Conservation (phyloP, 2,888 invertebrate species). For the Synanthedon formicaeformis region DNA sequence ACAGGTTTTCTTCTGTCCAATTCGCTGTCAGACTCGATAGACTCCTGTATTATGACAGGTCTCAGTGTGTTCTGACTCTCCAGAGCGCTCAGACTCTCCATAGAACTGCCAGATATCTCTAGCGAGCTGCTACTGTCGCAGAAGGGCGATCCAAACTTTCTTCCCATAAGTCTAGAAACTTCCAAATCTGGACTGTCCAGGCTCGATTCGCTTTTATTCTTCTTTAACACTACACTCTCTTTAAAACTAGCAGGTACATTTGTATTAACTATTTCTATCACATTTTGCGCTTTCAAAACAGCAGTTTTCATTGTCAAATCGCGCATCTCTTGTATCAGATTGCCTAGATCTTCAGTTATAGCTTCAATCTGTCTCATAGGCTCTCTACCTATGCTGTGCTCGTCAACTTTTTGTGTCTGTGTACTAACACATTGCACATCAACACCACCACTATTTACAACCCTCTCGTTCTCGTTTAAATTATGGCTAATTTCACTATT, state of each 20-base stretch:
- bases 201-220: slow-evolving; percentile 64
- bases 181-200: slow-evolving; percentile 66
- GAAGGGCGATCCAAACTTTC: slow-evolving; percentile 44
- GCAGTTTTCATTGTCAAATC: slow-evolving; percentile 33
- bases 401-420: slow-evolving; percentile 12
- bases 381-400: slow-evolving; percentile 19
- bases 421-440: slow-evolving; percentile 24
- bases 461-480: background rate
- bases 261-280: slow-evolving; percentile 21
- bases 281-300: slow-evolving; percentile 9
- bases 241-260: slow-evolving; percentile 45
- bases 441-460: slow-evolving; percentile 17
- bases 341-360: slow-evolving; percentile 51
- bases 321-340: slow-evolving; percentile 50
- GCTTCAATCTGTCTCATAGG: slow-evolving; percentile 48
- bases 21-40: slow-evolving; percentile 25
- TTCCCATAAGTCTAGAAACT: slow-evolving; percentile 61
- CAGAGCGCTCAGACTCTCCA: slow-evolving; percentile 55
- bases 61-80: slow-evolving; percentile 19
- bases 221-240: slow-evolving; percentile 57
- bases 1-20: slow-evolving; percentile 45
- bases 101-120: slow-evolving; percentile 62
- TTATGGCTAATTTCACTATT: background rate
- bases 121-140: slow-evolving; percentile 60
- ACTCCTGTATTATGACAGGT: slow-evolving; percentile 29